Base-by-base conservation (phyloP, 2,888 invertebrate species). In the Epistrophe grossulariae region DNA sequence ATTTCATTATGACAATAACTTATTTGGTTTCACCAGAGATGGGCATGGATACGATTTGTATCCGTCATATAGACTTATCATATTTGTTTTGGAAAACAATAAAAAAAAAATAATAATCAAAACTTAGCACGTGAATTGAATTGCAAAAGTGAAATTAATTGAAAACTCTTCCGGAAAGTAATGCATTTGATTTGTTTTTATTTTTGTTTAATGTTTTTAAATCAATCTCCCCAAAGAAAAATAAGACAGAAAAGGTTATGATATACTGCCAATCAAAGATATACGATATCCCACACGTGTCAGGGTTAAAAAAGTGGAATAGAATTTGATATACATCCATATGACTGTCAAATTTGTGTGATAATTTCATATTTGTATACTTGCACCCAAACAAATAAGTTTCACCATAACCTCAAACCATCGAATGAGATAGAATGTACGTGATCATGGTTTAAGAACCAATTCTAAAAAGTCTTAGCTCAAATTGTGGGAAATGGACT, bases 131-230 rank as follows among this genome's bases (percentile, higher is more conserved):
- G 84, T 76, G 74, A 38, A 72, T 31, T 11, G 80, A 80, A 84
- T 84, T 59, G n/a, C 3, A 71, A 84, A 72, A 45, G 40, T 50
- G 48, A 71, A 62, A 64, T 72, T 17, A 68, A 73, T 62, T 62
- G 9, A 50, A 50, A 70, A 60, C 72, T 76, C 80, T 84, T 84
- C 84, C 84, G 79, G 79, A 79, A 78, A 28, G 59, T 72, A 48
- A 0, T 43, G 40, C 40, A 43, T 40, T 62, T 24, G 15, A 40
- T 40, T 60, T 40, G 19, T 19, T 60, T 38, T 38, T 24, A 0
- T 7, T 24, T n/a, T n/a, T n/a, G n/a, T n/a, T n/a, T n/a, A n/a
- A n/a, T n/a, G n/a, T n/a, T n/a, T 52, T 24, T 52, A 0, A 43
- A 43, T 43, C 7, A 43, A 6, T 7, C 2, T 43, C 4, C n/a